Conservation (phyloP, 2,888 invertebrate species). For the Troglohyphantes excavatus region DNA sequence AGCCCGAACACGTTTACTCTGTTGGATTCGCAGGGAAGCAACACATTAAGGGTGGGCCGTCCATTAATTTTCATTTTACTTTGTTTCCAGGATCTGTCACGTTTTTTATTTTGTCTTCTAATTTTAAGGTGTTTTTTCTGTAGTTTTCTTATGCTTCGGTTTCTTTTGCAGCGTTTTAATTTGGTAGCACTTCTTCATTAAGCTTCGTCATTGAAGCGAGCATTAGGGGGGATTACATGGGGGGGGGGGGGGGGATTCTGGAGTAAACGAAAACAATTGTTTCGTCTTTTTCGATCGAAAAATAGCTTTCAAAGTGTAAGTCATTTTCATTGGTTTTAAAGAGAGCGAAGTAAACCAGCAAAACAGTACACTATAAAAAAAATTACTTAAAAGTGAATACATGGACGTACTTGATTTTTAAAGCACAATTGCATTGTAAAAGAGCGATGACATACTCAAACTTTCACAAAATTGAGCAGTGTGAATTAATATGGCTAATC, state of each 20-base stretch:
- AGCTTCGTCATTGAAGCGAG: constrained; percentile 43
- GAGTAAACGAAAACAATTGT: not conserved
- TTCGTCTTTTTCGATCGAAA: too few species aligned
- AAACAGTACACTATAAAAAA: too few species aligned
- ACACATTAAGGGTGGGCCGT: constrained; percentile 65
- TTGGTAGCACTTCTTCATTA: constrained; percentile 59
- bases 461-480: too few species aligned
- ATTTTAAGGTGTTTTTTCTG: not conserved
- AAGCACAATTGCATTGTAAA: too few species aligned
- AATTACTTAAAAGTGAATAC: too few species aligned
- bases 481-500: too few species aligned
- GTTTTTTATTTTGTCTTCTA: constrained; percentile 20
- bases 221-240: too few species aligned
- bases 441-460: too few species aligned
- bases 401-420: too few species aligned
- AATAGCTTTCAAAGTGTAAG: too few species aligned
- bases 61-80: constrained; percentile 79
- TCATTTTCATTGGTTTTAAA: too few species aligned
- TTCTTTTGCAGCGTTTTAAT: constrained; percentile 42
- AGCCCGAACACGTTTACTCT: constrained; percentile 63
- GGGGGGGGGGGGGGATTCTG: not conserved
- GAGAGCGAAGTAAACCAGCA: too few species aligned
- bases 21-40: constrained; percentile 63
- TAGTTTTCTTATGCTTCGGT: constrained; percentile 24
- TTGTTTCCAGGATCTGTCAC: constrained; percentile 71